Evolutionary conservation across 2,888 invertebrate species (phyloP).

Genomic region (Microctonus hyperodae): DNA sequence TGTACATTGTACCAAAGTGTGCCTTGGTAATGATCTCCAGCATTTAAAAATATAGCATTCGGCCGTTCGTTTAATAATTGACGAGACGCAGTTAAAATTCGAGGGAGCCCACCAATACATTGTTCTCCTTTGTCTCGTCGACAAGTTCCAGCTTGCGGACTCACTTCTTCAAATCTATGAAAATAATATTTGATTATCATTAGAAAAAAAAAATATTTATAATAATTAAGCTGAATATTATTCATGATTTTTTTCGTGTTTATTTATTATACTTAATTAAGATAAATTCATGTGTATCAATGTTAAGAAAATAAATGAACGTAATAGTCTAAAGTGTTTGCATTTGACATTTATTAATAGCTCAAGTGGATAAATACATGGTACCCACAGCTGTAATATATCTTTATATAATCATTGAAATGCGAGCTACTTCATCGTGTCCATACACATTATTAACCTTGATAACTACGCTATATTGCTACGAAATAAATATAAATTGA

Average conservation of each 20-base stretch:
- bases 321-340: not conserved
- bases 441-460: not conserved
- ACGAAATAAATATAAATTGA: not conserved
- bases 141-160: conserved; percentile 67
- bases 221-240: not conserved
- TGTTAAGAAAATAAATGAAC: not conserved
- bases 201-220: conserved; percentile 2
- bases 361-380: not conserved
- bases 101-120: conserved; percentile 76
- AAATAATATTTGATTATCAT: not conserved
- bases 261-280: not conserved
- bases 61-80: conserved; percentile 64
- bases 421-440: not conserved
- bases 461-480: not conserved
- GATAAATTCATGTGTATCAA: not conserved
- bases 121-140: conserved; percentile 60
- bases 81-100: conserved; percentile 66
- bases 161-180: conserved; percentile 70
- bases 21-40: conserved; percentile 86
- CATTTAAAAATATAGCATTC: conserved; percentile 77
- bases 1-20: conserved; percentile 83
- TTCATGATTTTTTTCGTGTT: not conserved
- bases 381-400: not conserved
- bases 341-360: conserved; percentile 1
- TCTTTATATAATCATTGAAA: not conserved